Base-by-base conservation (phyloP, 2,888 invertebrate species). In the Coleophora deauratella region DNA sequence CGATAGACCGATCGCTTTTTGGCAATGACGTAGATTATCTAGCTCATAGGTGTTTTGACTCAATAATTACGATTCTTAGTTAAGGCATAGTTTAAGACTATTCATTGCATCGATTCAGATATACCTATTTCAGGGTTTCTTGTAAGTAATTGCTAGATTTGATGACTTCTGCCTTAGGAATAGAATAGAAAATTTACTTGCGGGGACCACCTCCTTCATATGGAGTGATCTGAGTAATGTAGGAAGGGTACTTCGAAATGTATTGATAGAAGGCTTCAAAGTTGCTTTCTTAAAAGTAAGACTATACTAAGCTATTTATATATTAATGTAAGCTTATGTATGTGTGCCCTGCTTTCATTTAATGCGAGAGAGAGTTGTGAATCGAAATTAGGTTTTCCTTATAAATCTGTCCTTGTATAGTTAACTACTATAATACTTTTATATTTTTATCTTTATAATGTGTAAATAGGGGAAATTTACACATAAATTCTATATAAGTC, bases 401-500 rank as follows among this genome's bases (percentile, higher is more conserved):
- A 50, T 52, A 58, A 57, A 52, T 46, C 68, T 56, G n/a, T 51
- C 59, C 57, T 49, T 57, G 46, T 68, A 66, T 21, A 21, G 21
- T 31, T 42, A 43, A 33, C 46, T 33, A 40, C 35, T 46, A 43
- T 32, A 43, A 34, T 45, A 55, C 59, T 51, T 55, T 49, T 47
- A 65, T 52, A 44, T 60, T 54, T 62, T 52, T 59, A 57, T 51
- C 49, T 53, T 45, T 52, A 42, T 41, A 48, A 60, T 74, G 81
- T 85, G 85, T 84, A 81, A 84, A 75, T 51, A 48, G 85, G 85
- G 85, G 85, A 85, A 84, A 70, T 84, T 84, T 84, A 84, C 85
- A 85, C 81, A 74, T 53, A 33, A 52, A 58, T 63, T 62, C 43
- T 35, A 35, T 27, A 35, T n/a, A 7, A 21, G 12, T 35, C 15